Base-by-base conservation (phyloP, 2,888 invertebrate genomes). In the Uloborus plumipes region DNA sequence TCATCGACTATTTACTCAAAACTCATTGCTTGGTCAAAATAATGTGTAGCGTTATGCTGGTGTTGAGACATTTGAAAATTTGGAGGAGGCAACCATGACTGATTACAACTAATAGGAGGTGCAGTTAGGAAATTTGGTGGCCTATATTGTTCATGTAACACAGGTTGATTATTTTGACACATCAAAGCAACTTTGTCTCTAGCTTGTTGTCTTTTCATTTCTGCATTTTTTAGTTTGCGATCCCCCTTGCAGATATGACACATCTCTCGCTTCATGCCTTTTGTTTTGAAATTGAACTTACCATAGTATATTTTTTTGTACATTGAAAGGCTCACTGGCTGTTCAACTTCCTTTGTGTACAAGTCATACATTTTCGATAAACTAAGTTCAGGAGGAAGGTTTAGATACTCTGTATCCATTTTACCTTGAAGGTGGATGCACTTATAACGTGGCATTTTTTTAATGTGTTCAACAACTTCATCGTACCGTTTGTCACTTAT, bases 251-350 rank as follows among this genome's bases (percentile, higher is more conserved):
- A 81, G 55, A 81, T 74, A 31, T 81, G 70, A 20, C 80, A 81
- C 9, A 81, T 64, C 58, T 81, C 80, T 65, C 65, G 69, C 18
- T 81, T 81, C 14, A 74, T 39, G 11, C 80, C 80, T 65, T 81
- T 81, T 2, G 64, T 70, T 59, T 81, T 81, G 55, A 74, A 81
- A 16, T 70, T 81, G 39, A 81, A 81, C 39, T 81, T 81, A 6
- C 74, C 80, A 51, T 81, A 81, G 47, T 81, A 81, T 73, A 81
- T 74, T 50, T 81, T 81, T 70, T 81, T 81, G 69, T 81, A 81
- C 80, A 81, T 81, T 7, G 80, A 81, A 13, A 81, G 62, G 31
- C 80, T 81, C 11, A 81, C 80, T 20, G 80, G 80, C n/a, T 81
- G 80, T 7, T 75, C 64, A 7, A 81, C 80, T 70, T 81, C 80